Percentiles rank a stretch among this genome's conserved stretches.
Evolutionary conservation across 2,888 invertebrate species (phyloP).

Genomic region (Hipparchia sbordonii): DNA sequence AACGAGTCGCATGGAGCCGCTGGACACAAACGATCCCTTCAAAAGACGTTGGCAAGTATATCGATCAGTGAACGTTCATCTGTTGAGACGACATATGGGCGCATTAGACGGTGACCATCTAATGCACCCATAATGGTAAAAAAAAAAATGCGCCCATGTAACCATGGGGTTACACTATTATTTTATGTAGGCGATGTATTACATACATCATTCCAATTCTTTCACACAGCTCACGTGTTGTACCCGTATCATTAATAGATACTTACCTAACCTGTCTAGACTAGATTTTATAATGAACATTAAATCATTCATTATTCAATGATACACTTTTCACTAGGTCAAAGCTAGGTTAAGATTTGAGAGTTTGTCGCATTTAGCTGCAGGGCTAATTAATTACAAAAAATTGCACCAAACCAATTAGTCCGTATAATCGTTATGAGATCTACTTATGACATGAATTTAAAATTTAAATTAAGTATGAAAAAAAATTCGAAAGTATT

Average conservation of each 20-base stretch:
- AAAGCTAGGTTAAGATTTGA: conserved; percentile 4
- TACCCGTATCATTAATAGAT: background rate
- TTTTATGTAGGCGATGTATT: background rate
- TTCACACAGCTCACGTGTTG: conserved; percentile 1
- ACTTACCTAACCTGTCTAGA: conserved; percentile 16
- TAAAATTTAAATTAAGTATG: background rate
- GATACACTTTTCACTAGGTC: conserved; percentile 11
- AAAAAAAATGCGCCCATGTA: no score
- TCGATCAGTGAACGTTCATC: no score
- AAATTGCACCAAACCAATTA: conserved; percentile 7
- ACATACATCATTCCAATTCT: background rate
- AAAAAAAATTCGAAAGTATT: background rate
- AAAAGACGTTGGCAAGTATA: no score
- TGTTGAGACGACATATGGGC: no score
- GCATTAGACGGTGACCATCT: no score
- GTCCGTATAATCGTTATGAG: background rate
- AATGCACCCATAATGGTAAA: no score
- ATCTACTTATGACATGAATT: background rate
- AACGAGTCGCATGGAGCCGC: no score
- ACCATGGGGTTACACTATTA: no score
- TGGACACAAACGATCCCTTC: no score
- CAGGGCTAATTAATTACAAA: conserved; percentile 4
- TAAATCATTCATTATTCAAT: conserved; percentile 18
- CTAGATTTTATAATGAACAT: conserved; percentile 10
- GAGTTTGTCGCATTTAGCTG: conserved; percentile 7